Percentiles rank a stretch among this genome's conserved stretches.
Conservation (phyloP, 2,113 vertebrate species). For the Triplophysa siluroides region DNA sequence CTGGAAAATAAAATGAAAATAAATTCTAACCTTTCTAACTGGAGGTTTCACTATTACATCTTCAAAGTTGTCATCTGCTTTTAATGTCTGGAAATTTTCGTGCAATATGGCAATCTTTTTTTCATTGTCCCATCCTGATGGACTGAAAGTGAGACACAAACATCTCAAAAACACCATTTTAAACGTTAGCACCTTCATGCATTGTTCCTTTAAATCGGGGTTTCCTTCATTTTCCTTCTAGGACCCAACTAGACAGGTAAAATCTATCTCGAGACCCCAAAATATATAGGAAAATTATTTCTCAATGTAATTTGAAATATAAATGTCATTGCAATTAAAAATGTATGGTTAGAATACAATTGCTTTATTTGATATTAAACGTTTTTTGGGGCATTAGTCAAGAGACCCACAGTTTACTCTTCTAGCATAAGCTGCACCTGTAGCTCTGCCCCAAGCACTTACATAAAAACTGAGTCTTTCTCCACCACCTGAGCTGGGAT, state of each 20-base stretch:
- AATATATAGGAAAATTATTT: too few relatives aligned
- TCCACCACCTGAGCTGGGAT: constrained; percentile 93
- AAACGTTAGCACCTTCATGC: neutral
- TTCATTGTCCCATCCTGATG: constrained; percentile 98
- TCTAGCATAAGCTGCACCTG: neutral
- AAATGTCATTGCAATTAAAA: too few relatives aligned
- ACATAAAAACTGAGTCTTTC: constrained; percentile 98
- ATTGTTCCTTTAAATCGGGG: too few relatives aligned
- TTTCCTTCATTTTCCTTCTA: too few relatives aligned
- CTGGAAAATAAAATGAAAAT: neutral
- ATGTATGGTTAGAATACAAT: too few relatives aligned
- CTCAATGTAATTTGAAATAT: too few relatives aligned
- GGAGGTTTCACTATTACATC: constrained; percentile 94
- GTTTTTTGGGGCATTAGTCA: too few relatives aligned
- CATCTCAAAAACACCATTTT: constrained; percentile 24
- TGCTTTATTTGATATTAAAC: too few relatives aligned
- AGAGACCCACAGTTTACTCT: too few relatives aligned
- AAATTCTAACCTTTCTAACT: constrained; percentile 86
- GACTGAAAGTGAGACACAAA: constrained; percentile 70
- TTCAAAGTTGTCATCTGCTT: constrained; percentile 92
- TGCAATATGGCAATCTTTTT: constrained; percentile 98
- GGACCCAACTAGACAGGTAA: too few relatives aligned
- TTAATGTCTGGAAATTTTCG: constrained; percentile 94
- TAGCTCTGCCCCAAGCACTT: constrained; percentile 56
- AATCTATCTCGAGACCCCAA: too few relatives aligned